Evolutionary conservation across 2,113 vertebrate species (phyloP), one percentile per base, ranked within the genome.

Genomic region (Sciurus niger): DNA sequence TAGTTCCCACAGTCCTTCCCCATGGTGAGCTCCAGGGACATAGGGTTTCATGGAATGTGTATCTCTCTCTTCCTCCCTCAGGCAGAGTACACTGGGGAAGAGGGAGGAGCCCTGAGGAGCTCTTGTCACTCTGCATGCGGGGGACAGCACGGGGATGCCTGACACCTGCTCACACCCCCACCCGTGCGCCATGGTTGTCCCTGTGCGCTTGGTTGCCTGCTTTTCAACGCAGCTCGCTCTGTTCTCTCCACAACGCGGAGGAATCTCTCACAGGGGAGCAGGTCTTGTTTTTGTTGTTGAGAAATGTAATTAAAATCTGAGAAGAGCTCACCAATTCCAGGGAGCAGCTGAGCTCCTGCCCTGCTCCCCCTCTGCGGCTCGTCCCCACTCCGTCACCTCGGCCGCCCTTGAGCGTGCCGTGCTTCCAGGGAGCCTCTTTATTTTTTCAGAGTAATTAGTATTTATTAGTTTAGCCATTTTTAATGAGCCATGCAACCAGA

Each of bases 231-330:
- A 58, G 94, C 88, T 70, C 55, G 30, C 53, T 95, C 90, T 25
- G 51, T 20, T 77, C 6, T 77, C 6, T 20, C 63, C 40, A 34
- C 79, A 65, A 90, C 82, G 5, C 0, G 0, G 28, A 11, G 46
- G 55, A 60, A 10, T 32, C 37, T 63, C 84, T 87, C 87, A 14
- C 46, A 11, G 93, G 74, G 46, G 68, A 83, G 24, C 30, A 74
- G 37, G 55, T 43, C 84, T 79, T 78, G 73, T 25, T 97, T 87
- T 90, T n/a, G 51, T 77, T 87, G 84, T 58, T 68, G 87, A 95
- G 95, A 83, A 95, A 79, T 93, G 87, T 89, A 89, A 95, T 95
- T 96, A 93, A 96, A 84, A 78, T 93, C 95, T 86, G 84, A 58
- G 30, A 96, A 70, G 93, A 48, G 55, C 32, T 96, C 74, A 30